phyloP scores from a whole-genome alignment of 2,797 vertebrate genomes.

The Champsocephalus esox region DNA sequence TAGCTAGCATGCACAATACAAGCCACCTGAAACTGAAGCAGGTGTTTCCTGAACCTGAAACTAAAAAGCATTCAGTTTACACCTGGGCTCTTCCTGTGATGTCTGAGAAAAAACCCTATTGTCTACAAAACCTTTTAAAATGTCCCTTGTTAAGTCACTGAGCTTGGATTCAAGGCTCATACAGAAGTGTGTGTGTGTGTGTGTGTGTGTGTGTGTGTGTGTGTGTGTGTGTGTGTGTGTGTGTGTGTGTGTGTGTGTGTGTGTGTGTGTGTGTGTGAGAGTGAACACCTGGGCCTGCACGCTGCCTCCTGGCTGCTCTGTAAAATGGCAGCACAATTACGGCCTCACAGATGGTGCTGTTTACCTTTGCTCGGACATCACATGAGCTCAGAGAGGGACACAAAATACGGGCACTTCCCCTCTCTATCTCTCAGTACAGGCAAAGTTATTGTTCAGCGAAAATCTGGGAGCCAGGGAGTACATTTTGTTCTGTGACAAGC shows the following conservation, averaged over 20 bases:
- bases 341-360: conserved; percentile 79
- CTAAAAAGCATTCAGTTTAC: no score
- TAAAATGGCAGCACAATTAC: conserved; percentile 75
- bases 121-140: conserved; percentile 14
- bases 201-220: no score
- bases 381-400: conserved; percentile 65
- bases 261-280: no score
- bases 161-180: neutral
- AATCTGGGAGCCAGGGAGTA: conserved; percentile 7
- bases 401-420: conserved; percentile 40
- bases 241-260: no score
- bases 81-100: neutral
- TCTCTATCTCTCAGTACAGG: conserved; percentile 8
- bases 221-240: no score
- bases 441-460: conserved; percentile 19
- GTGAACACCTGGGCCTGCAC: conserved; percentile 77
- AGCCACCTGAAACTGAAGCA: conserved; percentile 10
- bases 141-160: neutral
- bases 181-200: neutral
- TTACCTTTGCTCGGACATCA: conserved; percentile 75
- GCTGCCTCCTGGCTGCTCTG: conserved; percentile 73
- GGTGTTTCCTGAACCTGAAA: no score
- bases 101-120: neutral
- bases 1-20: neutral
- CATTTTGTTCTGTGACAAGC: conserved; percentile 9